Conservation (phyloP, 1,140 invertebrate genomes). For the Calephelis virginiensis region DNA sequence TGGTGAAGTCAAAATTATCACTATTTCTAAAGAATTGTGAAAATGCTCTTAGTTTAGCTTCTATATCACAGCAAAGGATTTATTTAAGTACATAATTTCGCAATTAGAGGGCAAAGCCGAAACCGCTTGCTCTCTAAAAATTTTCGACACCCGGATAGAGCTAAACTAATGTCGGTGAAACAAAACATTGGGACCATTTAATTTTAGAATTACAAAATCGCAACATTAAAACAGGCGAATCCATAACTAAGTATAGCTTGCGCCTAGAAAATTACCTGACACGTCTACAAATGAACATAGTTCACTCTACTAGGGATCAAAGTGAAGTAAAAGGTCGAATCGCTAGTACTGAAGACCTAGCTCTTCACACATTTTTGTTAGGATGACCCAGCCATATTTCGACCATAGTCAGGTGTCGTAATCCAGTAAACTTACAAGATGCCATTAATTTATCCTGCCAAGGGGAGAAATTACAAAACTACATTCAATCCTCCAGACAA, state of each 20-base stretch:
- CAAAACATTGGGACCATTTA: constrained; percentile 34
- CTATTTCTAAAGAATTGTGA: constrained; percentile 27
- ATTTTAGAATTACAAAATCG: background rate
- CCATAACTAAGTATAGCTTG: background rate
- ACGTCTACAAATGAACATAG: background rate
- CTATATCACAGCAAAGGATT: background rate
- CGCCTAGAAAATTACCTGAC: background rate
- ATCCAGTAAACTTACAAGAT: constrained; percentile 27
- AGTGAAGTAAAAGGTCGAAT: constrained; percentile 8
- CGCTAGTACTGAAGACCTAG: constrained; percentile 4
- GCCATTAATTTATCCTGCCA: constrained; percentile 30
- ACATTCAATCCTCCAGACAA: constrained; percentile 12
- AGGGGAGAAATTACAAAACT: constrained; percentile 1
- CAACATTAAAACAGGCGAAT: background rate
- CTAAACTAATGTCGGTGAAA: constrained; percentile 34
- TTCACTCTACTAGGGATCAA: background rate
- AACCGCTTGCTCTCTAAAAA: constrained; percentile 30
- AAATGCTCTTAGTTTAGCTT: constrained; percentile 24
- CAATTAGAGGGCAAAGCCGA: constrained; percentile 34
- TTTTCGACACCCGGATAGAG: constrained; percentile 24
- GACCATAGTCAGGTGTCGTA: constrained; percentile 34
- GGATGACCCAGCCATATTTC: constrained; percentile 2
- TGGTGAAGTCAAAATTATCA: constrained; percentile 15
- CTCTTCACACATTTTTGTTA: constrained; percentile 2
- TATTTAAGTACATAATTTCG: constrained; percentile 31